Evolutionary conservation across 2,113 vertebrate species (phyloP).

Genomic region (Myotis brandtii): DNA sequence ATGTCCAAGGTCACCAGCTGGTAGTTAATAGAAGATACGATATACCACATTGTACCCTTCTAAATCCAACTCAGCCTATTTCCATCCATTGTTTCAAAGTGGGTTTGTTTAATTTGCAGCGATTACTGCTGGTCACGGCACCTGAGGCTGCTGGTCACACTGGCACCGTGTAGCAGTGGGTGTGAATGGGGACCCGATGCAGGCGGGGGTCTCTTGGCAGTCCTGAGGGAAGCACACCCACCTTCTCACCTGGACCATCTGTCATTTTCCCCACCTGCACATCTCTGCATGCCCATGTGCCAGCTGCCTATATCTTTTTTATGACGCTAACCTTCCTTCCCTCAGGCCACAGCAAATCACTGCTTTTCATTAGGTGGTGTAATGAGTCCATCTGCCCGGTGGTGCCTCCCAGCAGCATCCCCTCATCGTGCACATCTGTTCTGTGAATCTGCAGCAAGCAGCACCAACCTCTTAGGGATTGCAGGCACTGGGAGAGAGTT

Average conservation of each 20-base stretch:
- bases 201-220: not conserved
- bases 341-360: slow-evolving; percentile 4
- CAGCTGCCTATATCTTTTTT: slow-evolving; percentile 8
- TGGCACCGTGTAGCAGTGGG: not conserved
- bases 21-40: slow-evolving; percentile 21
- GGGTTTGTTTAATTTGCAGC: not conserved
- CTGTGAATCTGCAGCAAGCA: not conserved
- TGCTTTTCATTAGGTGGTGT: slow-evolving; percentile 51
- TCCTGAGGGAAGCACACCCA: not conserved
- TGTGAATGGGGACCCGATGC: rapidly evolving
- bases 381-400: slow-evolving; percentile 60
- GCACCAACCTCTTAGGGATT: slow-evolving; percentile 27
- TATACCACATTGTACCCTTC: not conserved
- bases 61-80: not conserved
- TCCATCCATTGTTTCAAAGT: not conserved
- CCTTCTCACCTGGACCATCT: not conserved
- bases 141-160: not conserved
- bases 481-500: not conserved
- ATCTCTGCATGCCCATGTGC: not conserved
- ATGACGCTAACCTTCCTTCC: slow-evolving; percentile 49
- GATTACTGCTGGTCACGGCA: too few relatives aligned
- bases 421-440: slow-evolving; percentile 57
- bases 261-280: not conserved
- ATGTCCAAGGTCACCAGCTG: not conserved
- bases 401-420: not conserved